A percentile compares a stretch with the other conserved stretches of the same genome.
Evolutionary conservation across 2,888 invertebrate genomes (phyloP).

Genomic region (Acleris holmiana): DNA sequence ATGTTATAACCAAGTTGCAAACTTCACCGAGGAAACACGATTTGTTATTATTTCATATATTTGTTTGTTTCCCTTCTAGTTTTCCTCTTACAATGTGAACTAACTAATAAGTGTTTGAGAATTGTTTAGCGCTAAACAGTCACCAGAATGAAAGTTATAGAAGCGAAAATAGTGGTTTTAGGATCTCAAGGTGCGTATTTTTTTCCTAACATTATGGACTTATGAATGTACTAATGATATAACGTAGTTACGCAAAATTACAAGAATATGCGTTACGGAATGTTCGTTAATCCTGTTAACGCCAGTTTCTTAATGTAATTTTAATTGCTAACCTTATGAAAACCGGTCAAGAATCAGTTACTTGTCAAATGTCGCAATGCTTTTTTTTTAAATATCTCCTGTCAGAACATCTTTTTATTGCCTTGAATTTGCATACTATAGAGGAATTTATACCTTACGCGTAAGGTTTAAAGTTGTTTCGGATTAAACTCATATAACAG

Average conservation of each 20-base stretch:
- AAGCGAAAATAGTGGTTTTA: constrained; percentile 93
- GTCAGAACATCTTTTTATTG: constrained; percentile 10
- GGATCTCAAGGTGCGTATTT: constrained; percentile 89
- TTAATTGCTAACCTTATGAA: constrained; percentile 11
- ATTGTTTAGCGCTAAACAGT: constrained; percentile 37
- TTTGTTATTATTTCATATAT: constrained; percentile 22
- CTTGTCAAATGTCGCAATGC: constrained; percentile 7
- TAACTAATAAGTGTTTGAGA: neutral
- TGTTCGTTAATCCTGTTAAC: neutral
- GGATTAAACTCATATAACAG: too few relatives aligned
- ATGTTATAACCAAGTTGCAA: constrained; percentile 15
- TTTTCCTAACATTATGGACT: constrained; percentile 11
- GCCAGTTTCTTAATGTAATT: neutral
- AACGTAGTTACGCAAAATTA: constrained; percentile 31
- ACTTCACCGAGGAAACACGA: constrained; percentile 16
- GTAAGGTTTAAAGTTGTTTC: too few relatives aligned
- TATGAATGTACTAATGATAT: constrained; percentile 14
- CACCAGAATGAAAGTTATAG: constrained; percentile 88
- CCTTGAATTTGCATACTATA: constrained; percentile 2
- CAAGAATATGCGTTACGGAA: constrained; percentile 10
- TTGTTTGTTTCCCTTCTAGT: constrained; percentile 13
- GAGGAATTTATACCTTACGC: neutral
- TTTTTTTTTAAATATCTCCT: constrained; percentile 9
- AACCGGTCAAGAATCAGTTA: constrained; percentile 8
- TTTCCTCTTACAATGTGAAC: constrained; percentile 28